These are phyloP conservation scores for Blastomussa wellsi DNA, from an alignment of 92 coral and sea anemone genomes.

Conservation along the genomic window DNA sequence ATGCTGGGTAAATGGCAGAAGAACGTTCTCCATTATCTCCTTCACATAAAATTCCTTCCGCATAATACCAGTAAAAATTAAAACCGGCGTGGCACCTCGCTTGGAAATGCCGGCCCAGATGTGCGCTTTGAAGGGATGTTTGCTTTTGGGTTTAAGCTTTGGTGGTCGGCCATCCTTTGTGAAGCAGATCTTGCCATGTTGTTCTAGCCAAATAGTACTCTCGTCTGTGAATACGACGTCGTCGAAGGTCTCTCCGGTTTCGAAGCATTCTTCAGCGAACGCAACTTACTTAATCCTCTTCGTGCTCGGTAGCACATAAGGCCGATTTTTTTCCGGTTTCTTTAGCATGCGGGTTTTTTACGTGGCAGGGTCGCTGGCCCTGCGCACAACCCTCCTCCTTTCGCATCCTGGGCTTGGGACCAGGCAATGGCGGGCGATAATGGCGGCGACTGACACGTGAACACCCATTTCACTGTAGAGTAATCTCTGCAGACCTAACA, in stretches of 20 bases:
- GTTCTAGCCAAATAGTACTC: constrained; percentile 24
- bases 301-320: no score
- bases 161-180: constrained; percentile 35
- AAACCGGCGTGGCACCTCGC: constrained; percentile 40
- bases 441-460: no score
- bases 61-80: constrained; percentile 40
- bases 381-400: no score
- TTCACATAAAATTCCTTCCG: constrained; percentile 28
- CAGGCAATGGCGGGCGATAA: no score
- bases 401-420: no score
- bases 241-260: not conserved
- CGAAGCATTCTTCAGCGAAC: no score
- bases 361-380: no score
- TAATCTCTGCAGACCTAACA: no score
- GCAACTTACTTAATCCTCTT: no score
- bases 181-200: constrained; percentile 42
- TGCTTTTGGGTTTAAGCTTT: constrained; percentile 21
- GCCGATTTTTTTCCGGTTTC: no score
- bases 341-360: no score
- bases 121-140: constrained; percentile 53
- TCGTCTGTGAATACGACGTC: constrained; percentile 48
- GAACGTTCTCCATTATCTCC: constrained; percentile 7
- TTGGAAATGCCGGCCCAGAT: constrained; percentile 51
- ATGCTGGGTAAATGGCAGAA: constrained; percentile 8
- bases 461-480: no score